Percentiles rank a stretch among this genome's conserved stretches.
These are phyloP conservation scores for Drosophila ananassae DNA, from an alignment of 1,140 invertebrate genomes.

Conservation along the genomic window DNA sequence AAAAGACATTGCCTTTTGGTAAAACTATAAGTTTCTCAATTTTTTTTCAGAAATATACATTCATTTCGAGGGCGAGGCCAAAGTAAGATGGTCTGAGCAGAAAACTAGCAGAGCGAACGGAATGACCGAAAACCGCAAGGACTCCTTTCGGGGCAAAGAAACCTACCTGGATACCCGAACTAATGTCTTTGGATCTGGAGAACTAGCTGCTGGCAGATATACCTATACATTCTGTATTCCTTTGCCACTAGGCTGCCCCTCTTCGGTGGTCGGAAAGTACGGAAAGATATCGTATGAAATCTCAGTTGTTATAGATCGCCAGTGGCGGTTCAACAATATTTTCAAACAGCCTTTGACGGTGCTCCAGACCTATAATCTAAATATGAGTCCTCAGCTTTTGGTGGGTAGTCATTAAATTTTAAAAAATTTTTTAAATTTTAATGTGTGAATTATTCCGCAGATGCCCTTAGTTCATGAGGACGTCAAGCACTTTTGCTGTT, in stretches of 20 bases:
- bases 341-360: conserved; percentile 89
- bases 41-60: conserved; percentile 60
- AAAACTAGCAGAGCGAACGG: conserved; percentile 40
- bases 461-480: conserved; percentile 60
- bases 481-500: conserved; percentile 69
- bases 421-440: not conserved
- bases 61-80: conserved; percentile 64
- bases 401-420: conserved; percentile 33
- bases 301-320: conserved; percentile 88
- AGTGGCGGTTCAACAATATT: conserved; percentile 90
- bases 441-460: conserved; percentile 13
- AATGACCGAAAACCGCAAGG: conserved; percentile 43
- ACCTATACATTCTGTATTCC: conserved; percentile 69
- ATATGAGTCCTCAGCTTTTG: conserved; percentile 84
- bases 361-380: conserved; percentile 89
- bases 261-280: conserved; percentile 89
- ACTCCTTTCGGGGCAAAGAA: conserved; percentile 53
- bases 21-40: too few species aligned
- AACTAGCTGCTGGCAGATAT: conserved; percentile 58
- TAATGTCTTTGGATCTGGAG: conserved; percentile 46
- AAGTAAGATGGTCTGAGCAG: conserved; percentile 67
- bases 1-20: not conserved
- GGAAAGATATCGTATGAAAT: conserved; percentile 89
- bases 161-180: conserved; percentile 53
- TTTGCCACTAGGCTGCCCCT: conserved; percentile 86